Conservation (phyloP, 2,797 vertebrate species). For the Ctenochaetus hawaiiensis region DNA sequence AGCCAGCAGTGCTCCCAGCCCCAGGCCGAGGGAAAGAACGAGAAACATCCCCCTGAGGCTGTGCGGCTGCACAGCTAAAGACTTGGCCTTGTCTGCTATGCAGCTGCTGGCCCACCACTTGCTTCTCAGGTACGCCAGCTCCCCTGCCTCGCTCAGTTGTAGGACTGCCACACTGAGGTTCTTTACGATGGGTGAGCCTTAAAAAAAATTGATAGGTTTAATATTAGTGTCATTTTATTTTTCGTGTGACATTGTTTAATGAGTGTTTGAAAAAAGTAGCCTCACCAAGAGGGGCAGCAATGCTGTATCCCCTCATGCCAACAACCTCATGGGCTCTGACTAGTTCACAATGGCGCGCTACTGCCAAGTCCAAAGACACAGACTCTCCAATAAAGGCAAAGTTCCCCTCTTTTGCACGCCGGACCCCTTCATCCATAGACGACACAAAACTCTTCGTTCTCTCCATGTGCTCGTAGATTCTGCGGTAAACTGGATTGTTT, state of each 20-base stretch:
- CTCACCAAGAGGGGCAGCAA: slow-evolving; percentile 88
- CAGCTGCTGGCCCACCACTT: slow-evolving; percentile 95
- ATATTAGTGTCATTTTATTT: background rate
- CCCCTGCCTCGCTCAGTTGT: slow-evolving; percentile 88
- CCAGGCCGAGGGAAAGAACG: slow-evolving; percentile 87
- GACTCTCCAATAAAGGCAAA: slow-evolving; percentile 94
- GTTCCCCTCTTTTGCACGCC: slow-evolving; percentile 85
- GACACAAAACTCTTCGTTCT: slow-evolving; percentile 87
- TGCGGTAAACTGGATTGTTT: slow-evolving; percentile 88
- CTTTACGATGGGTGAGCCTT: slow-evolving; percentile 88
- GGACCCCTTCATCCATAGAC: slow-evolving; percentile 89
- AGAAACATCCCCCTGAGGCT: slow-evolving; percentile 90
- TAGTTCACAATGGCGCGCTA: slow-evolving; percentile 89
- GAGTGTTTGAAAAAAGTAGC: background rate
- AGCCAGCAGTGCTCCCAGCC: slow-evolving; percentile 84
- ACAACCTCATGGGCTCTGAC: slow-evolving; percentile 88
- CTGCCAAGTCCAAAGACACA: slow-evolving; percentile 89
- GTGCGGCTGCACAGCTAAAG: slow-evolving; percentile 82
- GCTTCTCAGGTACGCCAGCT: slow-evolving; percentile 87
- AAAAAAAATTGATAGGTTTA: slow-evolving; percentile 21
- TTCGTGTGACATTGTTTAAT: background rate
- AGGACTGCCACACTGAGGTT: slow-evolving; percentile 89
- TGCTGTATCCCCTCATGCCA: slow-evolving; percentile 91
- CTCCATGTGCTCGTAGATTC: slow-evolving; percentile 92
- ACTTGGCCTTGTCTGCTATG: slow-evolving; percentile 67